A percentile compares a stretch with the other conserved stretches of the same genome.
Conservation (phyloP, 2,888 invertebrate genomes). For the Cryptus viduatorius region DNA sequence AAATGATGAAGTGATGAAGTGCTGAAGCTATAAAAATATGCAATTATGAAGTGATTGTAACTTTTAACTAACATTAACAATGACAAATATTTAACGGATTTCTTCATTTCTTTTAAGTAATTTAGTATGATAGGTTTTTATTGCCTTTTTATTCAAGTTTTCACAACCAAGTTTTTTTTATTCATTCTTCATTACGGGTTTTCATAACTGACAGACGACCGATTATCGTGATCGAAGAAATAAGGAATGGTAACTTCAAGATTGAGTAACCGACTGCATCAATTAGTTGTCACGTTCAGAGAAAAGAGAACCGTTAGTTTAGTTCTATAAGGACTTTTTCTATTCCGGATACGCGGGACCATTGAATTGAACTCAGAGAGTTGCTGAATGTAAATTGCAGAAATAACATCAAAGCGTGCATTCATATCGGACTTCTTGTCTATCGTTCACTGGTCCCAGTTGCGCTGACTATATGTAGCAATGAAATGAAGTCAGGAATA, state of each 20-base stretch:
- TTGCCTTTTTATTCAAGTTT: no score
- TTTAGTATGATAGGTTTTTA: no score
- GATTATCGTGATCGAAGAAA: not conserved
- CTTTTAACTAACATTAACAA: no score
- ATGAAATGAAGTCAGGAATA: conserved; percentile 72
- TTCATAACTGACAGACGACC: not conserved
- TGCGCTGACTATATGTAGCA: conserved; percentile 2
- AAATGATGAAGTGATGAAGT: no score
- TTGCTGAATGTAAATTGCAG: conserved; percentile 61
- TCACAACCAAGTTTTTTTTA: not conserved
- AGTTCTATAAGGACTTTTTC: not conserved
- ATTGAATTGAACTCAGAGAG: conserved; percentile 30
- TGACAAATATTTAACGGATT: no score
- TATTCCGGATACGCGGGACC: conserved; percentile 7
- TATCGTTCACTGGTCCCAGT: not conserved
- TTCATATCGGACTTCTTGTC: conserved; percentile 7
- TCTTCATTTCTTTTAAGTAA: no score
- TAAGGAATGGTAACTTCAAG: not conserved
- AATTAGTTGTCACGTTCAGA: conserved; percentile 3
- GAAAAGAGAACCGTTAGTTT: not conserved
- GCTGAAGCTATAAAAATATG: no score
- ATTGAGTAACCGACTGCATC: not conserved
- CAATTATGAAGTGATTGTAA: no score
- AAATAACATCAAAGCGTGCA: conserved; percentile 69
- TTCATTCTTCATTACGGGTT: not conserved